phyloP scores from a whole-genome alignment of 2,797 vertebrate species.

The Trematomus bernacchii region DNA sequence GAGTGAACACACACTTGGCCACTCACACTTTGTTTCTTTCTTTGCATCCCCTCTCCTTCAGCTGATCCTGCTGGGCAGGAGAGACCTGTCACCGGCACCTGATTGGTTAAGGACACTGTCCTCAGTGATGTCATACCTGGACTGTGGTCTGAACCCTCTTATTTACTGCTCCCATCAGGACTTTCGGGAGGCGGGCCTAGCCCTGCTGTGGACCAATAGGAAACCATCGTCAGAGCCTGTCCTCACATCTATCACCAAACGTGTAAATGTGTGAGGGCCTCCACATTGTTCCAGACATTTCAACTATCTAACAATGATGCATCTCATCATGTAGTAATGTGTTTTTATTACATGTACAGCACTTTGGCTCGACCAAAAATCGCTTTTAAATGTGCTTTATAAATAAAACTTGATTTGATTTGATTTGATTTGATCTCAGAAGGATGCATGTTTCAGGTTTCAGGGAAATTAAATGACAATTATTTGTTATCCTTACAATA shows the following conservation, averaged over 20 bases:
- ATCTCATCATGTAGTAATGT: too few relatives aligned
- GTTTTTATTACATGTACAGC: too few relatives aligned
- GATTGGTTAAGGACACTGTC: conserved; percentile 83
- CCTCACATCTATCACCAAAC: conserved; percentile 71
- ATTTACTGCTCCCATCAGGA: conserved; percentile 82
- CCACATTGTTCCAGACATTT: background rate
- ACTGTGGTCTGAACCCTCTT: conserved; percentile 83
- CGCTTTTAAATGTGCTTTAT: too few relatives aligned
- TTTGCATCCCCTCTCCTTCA: conserved; percentile 39
- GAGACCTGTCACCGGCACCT: conserved; percentile 78
- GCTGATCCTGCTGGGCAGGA: conserved; percentile 79
- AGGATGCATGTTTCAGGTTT: background rate
- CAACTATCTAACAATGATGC: background rate
- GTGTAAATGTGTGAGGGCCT: conserved; percentile 32
- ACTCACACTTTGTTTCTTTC: conserved; percentile 17
- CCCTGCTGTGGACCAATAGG: conserved; percentile 78
- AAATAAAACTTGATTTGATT: too few relatives aligned
- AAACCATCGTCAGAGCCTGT: conserved; percentile 75
- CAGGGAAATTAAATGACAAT: background rate
- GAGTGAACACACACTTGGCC: background rate
- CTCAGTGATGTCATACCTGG: conserved; percentile 83
- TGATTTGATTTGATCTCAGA: too few relatives aligned
- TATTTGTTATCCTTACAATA: conserved; percentile 1
- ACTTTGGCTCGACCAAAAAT: too few relatives aligned
- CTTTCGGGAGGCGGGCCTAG: conserved; percentile 78